phyloP scores from a whole-genome alignment of 2,113 vertebrate genomes.

The Malurus melanocephalus region DNA sequence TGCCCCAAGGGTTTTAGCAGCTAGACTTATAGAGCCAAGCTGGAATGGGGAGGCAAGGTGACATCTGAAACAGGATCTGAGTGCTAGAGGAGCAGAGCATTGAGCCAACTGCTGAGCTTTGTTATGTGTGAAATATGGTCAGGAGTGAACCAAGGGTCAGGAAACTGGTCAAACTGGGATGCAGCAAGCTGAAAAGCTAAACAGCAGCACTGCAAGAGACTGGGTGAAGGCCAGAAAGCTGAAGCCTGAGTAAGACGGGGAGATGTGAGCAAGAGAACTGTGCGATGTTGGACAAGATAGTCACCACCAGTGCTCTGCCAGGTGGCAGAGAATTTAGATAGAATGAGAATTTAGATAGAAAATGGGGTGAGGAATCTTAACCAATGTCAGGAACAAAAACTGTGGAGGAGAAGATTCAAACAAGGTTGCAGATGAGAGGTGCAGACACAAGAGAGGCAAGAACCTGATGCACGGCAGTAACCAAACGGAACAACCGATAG shows the following conservation, averaged over 20 bases:
- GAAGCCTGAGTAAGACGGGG: neutral
- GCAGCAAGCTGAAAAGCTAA: neutral
- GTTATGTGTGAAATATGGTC: neutral
- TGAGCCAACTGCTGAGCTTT: neutral
- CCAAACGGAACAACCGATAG: neutral
- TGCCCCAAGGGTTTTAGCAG: neutral
- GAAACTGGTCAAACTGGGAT: neutral
- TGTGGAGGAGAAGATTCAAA: neutral
- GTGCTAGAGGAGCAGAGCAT: neutral
- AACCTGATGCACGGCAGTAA: neutral
- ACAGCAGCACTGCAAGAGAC: neutral
- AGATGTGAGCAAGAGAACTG: neutral
- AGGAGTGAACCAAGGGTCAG: neutral
- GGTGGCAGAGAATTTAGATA: neutral
- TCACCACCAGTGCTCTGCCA: neutral
- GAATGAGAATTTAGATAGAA: neutral
- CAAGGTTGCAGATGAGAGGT: neutral
- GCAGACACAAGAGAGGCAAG: neutral
- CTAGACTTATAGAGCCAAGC: neutral
- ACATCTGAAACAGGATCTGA: neutral
- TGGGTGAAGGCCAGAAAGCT: neutral
- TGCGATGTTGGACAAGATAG: neutral
- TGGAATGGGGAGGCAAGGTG: neutral
- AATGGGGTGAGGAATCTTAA: neutral
- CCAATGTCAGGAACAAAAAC: neutral